Evolutionary conservation across 2,797 vertebrate genomes (phyloP).

Genomic region (Antrozous pallidus): DNA sequence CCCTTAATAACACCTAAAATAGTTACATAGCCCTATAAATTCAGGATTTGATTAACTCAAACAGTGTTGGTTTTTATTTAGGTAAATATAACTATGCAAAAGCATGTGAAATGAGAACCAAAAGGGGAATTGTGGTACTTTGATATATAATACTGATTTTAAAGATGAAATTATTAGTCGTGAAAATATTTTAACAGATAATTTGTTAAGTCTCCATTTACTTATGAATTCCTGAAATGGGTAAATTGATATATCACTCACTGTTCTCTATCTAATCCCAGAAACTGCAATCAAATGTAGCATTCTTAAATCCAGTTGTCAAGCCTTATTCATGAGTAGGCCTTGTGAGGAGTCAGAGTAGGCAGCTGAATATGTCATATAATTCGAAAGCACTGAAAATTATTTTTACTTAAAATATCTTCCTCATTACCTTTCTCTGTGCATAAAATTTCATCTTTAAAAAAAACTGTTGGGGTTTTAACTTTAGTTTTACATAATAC

Average conservation of each 20-base stretch:
- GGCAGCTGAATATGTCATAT: conserved; percentile 29
- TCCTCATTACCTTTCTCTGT: conserved; percentile 12
- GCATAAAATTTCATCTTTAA: conserved; percentile 20
- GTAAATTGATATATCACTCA: not conserved
- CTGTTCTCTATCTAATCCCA: not conserved
- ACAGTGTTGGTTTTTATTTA: not conserved
- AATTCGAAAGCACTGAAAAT: conserved; percentile 36
- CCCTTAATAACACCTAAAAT: not conserved
- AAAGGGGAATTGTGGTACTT: not conserved
- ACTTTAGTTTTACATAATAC: conserved; percentile 31
- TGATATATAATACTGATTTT: not conserved
- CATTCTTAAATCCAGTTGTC: not conserved
- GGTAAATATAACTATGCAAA: not conserved
- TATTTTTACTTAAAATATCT: conserved; percentile 55
- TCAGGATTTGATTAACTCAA: not conserved
- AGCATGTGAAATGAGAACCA: not conserved
- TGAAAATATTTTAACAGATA: not conserved
- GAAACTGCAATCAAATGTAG: not conserved
- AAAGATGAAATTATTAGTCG: not conserved
- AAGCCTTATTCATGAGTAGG: not conserved
- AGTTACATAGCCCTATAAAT: not conserved
- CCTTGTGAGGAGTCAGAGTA: not conserved
- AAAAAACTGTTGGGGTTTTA: conserved; percentile 19
- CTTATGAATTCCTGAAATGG: not conserved
- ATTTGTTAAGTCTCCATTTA: not conserved